phyloP scores from a whole-genome alignment of 2,888 invertebrate species.

The Beris chalybata region DNA sequence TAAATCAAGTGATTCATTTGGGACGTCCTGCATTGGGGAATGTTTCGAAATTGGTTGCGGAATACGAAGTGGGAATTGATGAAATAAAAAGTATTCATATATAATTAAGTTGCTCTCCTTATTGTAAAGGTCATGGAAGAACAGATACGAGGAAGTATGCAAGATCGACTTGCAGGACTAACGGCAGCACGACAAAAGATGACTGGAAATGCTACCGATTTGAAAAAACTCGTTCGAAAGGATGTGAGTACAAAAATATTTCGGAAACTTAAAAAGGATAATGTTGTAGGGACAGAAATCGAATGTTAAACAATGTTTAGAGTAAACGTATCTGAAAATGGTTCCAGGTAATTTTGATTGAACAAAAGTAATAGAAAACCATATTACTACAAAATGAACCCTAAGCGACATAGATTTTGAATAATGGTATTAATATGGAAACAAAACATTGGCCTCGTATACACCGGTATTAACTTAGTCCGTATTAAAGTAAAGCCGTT shows the following conservation, averaged over 20 bases:
- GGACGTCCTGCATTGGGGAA: conserved; percentile 50
- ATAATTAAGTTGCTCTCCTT: neutral
- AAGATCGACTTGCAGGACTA: conserved; percentile 46
- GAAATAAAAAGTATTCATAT: neutral
- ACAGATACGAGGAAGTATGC: conserved; percentile 46
- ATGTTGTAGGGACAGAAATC: no score
- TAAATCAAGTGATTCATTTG: conserved; percentile 50
- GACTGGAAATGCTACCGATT: conserved; percentile 33
- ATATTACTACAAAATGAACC: no score
- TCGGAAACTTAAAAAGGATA: no score
- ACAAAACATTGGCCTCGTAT: no score
- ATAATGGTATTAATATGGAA: no score
- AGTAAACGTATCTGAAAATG: no score
- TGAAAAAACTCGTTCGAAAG: conserved; percentile 39
- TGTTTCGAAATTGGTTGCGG: conserved; percentile 29
- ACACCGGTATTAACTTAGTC: no score
- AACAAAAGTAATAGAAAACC: no score
- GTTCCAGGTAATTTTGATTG: no score
- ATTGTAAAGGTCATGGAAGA: conserved; percentile 45
- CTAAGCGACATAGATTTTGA: no score
- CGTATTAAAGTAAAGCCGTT: no score
- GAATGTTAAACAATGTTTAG: no score
- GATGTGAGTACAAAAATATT: conserved; percentile 37
- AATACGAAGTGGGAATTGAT: conserved; percentile 30
- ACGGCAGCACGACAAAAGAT: conserved; percentile 42